A percentile compares a stretch with the other conserved stretches of the same genome.
Evolutionary conservation across 2,797 vertebrate species (phyloP).

Genomic region (Pelodytes ibericus): DNA sequence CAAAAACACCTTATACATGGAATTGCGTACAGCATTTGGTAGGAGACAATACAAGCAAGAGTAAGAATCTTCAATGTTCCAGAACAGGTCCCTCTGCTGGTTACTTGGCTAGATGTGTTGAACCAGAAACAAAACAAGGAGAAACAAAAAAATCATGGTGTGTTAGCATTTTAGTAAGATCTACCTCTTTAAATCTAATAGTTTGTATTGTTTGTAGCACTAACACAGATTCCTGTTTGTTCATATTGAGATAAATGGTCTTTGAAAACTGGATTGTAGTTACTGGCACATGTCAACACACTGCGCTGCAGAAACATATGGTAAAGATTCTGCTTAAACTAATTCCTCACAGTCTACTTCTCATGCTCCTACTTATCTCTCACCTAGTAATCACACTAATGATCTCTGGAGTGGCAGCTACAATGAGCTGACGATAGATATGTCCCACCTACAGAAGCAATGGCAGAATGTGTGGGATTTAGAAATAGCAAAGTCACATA

Average conservation of each 20-base stretch:
- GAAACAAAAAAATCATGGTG: no score
- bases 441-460: slow-evolving; percentile 30
- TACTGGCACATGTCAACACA: slow-evolving; percentile 43
- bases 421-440: slow-evolving; percentile 42
- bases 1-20: no score
- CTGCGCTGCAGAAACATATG: slow-evolving; percentile 39
- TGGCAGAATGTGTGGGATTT: slow-evolving; percentile 9
- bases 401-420: slow-evolving; percentile 36
- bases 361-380: slow-evolving; percentile 34
- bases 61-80: no score
- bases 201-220: neutral
- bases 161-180: no score
- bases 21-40: no score
- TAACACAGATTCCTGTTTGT: slow-evolving; percentile 28
- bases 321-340: slow-evolving; percentile 33
- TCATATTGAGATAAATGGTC: slow-evolving; percentile 16
- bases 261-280: slow-evolving; percentile 27
- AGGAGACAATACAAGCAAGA: no score
- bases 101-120: no score
- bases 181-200: neutral
- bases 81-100: no score
- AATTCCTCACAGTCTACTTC: slow-evolving; percentile 40
- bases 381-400: slow-evolving; percentile 51
- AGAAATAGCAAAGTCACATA: neutral
- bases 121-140: no score